Percentiles rank a stretch among this genome's conserved stretches.
Conservation (phyloP, 2,888 invertebrate species). For the Drosophila cognata region DNA sequence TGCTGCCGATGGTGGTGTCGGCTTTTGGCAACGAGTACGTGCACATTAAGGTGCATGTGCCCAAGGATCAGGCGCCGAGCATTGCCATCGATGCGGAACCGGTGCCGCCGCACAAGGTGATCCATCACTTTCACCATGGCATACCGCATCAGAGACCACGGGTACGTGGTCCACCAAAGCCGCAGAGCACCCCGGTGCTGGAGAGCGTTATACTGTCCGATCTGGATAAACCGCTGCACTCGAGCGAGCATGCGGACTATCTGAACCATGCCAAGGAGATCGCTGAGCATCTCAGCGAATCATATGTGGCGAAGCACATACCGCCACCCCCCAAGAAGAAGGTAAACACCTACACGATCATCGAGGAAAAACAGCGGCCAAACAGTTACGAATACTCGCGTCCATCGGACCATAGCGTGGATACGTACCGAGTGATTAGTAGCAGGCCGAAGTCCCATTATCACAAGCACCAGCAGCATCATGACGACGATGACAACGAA, state of each 20-base stretch:
- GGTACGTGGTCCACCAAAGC: constrained; percentile 27
- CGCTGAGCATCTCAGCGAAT: constrained; percentile 63
- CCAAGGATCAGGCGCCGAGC: constrained; percentile 61
- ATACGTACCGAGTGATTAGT: constrained; percentile 64
- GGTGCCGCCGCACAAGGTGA: constrained; percentile 54
- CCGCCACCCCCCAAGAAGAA: constrained; percentile 58
- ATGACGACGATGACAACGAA: constrained; percentile 50
- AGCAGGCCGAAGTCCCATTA: constrained; percentile 40
- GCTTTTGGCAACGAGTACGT: constrained; percentile 78
- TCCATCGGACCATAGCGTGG: constrained; percentile 43
- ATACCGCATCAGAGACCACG: constrained; percentile 52
- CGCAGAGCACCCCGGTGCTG: constrained; percentile 54
- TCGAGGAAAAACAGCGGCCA: constrained; percentile 63
- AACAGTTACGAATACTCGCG: constrained; percentile 45
- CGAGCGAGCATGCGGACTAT: constrained; percentile 63
- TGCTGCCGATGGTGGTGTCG: constrained; percentile 20
- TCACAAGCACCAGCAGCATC: constrained; percentile 27
- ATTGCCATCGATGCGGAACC: constrained; percentile 42
- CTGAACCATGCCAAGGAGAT: constrained; percentile 65
- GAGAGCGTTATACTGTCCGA: constrained; percentile 74
- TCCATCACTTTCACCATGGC: constrained; percentile 73
- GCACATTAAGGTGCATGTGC: constrained; percentile 79
- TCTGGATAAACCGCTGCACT: constrained; percentile 62
- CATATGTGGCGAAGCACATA: constrained; percentile 52
- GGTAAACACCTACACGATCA: constrained; percentile 71